Evolutionary conservation across 2,888 invertebrate genomes (phyloP).

Genomic region (Priocnemis perturbator): DNA sequence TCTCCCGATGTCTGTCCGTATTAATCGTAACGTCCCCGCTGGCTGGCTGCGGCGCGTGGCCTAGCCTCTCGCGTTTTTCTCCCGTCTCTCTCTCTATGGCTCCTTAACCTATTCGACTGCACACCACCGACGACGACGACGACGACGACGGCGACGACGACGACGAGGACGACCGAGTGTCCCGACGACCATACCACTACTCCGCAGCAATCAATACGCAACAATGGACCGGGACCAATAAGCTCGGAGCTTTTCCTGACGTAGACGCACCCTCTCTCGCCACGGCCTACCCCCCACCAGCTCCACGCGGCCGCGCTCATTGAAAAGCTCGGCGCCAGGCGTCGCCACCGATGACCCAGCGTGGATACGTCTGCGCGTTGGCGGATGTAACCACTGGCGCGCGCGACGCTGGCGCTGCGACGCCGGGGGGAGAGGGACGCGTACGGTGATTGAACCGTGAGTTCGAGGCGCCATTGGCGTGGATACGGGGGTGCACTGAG

Average conservation of each 20-base stretch:
- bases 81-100: constrained; percentile 43
- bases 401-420: too few species aligned
- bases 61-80: constrained; percentile 6
- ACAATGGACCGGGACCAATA: constrained; percentile 75
- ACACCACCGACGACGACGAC: constrained; percentile 61
- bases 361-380: constrained; percentile 36
- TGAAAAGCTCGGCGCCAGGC: constrained; percentile 27
- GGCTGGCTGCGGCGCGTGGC: background rate
- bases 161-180: constrained; percentile 68
- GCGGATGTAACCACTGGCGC: background rate
- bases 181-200: constrained; percentile 69
- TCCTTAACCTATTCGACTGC: constrained; percentile 56
- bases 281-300: constrained; percentile 41
- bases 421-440: too few species aligned
- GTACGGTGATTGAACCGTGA: too few species aligned
- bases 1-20: too few species aligned
- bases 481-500: too few species aligned
- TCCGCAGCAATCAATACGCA: constrained; percentile 75
- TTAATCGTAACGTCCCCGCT: background rate
- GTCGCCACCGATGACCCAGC: constrained; percentile 18
- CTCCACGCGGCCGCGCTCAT: constrained; percentile 18
- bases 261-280: constrained; percentile 67
- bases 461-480: too few species aligned
- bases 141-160: constrained; percentile 68
- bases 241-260: constrained; percentile 74